Evolutionary conservation across 2,797 vertebrate species (phyloP).

Genomic region (Taeniopygia guttata): DNA sequence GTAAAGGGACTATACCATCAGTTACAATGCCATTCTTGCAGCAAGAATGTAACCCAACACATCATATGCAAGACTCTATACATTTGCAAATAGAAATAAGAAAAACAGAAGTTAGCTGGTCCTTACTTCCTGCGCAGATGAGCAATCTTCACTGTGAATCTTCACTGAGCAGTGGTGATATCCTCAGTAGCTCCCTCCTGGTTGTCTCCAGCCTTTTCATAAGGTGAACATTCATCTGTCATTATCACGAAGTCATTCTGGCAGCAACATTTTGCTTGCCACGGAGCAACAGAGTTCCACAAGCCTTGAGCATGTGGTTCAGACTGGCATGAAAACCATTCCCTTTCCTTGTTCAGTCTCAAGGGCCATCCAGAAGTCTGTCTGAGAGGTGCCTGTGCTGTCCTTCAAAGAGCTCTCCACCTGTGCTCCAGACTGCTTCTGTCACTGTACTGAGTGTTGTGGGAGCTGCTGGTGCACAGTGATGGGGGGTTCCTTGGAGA

Average conservation of each 20-base stretch:
- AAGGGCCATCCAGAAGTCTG: neutral
- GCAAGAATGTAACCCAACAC: neutral
- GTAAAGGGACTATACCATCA: neutral
- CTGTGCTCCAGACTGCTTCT: neutral
- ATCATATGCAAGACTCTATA: neutral
- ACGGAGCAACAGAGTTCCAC: neutral
- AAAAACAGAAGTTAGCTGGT: neutral
- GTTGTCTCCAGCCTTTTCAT: neutral
- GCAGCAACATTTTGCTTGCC: neutral
- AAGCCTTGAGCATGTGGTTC: neutral
- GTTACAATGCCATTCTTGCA: neutral
- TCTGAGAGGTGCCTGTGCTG: neutral
- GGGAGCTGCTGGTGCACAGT: neutral
- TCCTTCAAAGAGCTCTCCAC: neutral
- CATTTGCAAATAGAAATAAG: neutral
- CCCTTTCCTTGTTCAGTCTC: neutral
- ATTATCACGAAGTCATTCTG: neutral
- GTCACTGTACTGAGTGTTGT: neutral
- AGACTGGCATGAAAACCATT: neutral
- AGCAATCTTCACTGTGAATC: neutral
- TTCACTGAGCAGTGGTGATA: neutral
- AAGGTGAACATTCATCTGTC: neutral
- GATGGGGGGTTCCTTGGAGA: neutral
- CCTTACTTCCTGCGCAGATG: neutral
- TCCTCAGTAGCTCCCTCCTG: neutral